These are phyloP conservation scores for Xanthorhoe spadicearia DNA, from an alignment of 2,888 invertebrate genomes.

Conservation along the genomic window DNA sequence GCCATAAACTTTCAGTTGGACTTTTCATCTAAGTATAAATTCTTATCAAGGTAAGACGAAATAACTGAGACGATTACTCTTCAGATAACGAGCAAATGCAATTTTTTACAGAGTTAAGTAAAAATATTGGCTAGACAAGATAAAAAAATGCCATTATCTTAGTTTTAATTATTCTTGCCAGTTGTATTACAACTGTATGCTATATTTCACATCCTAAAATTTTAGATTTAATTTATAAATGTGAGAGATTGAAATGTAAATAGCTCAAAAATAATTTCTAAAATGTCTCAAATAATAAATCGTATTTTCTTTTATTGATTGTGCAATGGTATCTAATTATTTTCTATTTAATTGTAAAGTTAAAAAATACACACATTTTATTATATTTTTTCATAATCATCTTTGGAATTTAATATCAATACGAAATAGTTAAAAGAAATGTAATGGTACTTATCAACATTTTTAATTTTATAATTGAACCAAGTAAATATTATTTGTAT, in stretches of 20 bases:
- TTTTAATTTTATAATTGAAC: neutral
- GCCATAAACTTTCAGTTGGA: too few species aligned
- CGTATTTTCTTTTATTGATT: constrained; percentile 17
- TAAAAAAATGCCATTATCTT: constrained; percentile 55
- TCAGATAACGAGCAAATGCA: neutral
- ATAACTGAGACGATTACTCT: neutral
- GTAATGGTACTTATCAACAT: neutral
- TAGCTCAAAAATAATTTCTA: constrained; percentile 12
- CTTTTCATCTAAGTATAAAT: too few species aligned
- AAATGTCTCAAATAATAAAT: constrained; percentile 21
- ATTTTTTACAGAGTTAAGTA: neutral
- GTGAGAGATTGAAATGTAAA: constrained; percentile 19
- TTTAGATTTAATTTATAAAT: neutral
- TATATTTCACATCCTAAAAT: neutral
- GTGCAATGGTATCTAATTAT: constrained; percentile 38
- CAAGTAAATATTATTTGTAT: neutral
- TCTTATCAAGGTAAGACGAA: too few species aligned
- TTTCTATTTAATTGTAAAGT: constrained; percentile 3
- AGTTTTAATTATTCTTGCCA: constrained; percentile 56
- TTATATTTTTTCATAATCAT: neutral
- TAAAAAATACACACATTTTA: too few species aligned
- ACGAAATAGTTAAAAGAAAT: neutral
- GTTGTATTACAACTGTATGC: constrained; percentile 52
- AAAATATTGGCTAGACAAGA: constrained; percentile 35
- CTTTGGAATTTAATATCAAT: neutral